Conservation (phyloP, 2,888 invertebrate species). For the Antitype chi region DNA sequence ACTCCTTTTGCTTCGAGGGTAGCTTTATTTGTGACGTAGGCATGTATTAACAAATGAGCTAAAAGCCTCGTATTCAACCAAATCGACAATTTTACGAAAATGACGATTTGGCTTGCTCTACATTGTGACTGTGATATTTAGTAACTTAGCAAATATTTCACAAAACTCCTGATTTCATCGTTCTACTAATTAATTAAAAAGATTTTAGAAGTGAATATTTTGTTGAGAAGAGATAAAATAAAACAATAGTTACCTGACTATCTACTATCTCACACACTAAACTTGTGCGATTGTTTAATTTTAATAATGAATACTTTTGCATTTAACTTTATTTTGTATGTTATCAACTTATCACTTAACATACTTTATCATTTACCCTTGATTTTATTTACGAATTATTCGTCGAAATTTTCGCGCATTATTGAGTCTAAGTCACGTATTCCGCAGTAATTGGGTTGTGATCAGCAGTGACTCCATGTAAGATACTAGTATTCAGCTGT, state of each 20-base stretch:
- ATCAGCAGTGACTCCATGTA: too few relatives aligned
- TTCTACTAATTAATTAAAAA: slow-evolving; percentile 15
- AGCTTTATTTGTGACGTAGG: background rate
- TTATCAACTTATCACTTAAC: too few relatives aligned
- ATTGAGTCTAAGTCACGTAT: too few relatives aligned
- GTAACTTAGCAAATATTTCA: background rate
- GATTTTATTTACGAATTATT: background rate
- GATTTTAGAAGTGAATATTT: slow-evolving; percentile 28
- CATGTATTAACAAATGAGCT: background rate
- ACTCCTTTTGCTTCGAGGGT: background rate
- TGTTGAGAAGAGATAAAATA: slow-evolving; percentile 20
- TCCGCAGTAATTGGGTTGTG: too few relatives aligned
- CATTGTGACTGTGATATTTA: background rate
- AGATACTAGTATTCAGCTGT: too few relatives aligned
- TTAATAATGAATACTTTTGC: slow-evolving; percentile 30
- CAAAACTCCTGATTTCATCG: slow-evolving; percentile 27
- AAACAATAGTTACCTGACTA: slow-evolving; percentile 48
- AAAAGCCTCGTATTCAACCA: too few relatives aligned
- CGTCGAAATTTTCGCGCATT: too few relatives aligned
- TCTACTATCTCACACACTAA: slow-evolving; percentile 59
- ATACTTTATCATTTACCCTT: slow-evolving; percentile 9
- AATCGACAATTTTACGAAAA: background rate
- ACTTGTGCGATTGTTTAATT: slow-evolving; percentile 51
- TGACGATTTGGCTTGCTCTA: too few relatives aligned
- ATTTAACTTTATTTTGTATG: slow-evolving; percentile 9